Percentiles rank a stretch among this genome's conserved stretches.
These are phyloP conservation scores for Chinchilla lanigera DNA, from an alignment of 2,113 vertebrate species.

Conservation along the genomic window DNA sequence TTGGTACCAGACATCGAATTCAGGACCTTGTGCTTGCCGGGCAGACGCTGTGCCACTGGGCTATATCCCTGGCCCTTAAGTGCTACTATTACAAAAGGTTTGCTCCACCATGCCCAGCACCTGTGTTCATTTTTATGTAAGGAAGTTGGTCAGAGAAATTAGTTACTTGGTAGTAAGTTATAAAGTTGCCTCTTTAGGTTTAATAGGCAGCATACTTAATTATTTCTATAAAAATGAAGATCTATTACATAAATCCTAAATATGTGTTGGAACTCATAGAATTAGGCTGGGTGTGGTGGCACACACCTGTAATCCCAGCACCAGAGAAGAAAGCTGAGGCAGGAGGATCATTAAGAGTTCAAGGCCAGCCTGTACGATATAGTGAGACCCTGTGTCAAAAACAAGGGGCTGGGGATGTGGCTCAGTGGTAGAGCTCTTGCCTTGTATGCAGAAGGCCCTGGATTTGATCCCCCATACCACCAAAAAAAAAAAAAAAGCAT, in stretches of 20 bases:
- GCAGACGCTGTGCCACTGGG: no score
- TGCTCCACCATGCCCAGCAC: not conserved
- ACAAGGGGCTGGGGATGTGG: not conserved
- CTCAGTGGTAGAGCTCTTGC: no score
- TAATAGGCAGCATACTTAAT: not conserved
- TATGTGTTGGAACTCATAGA: conserved; percentile 17
- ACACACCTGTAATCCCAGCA: not conserved
- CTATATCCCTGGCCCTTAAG: no score
- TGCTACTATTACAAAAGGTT: not conserved
- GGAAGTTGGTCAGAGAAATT: not conserved
- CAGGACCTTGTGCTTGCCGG: no score
- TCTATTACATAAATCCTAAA: not conserved
- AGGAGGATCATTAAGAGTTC: not conserved
- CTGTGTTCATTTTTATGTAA: not conserved
- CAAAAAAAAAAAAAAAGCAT: not conserved
- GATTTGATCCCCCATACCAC: no score
- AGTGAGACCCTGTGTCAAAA: not conserved
- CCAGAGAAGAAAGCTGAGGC: not conserved
- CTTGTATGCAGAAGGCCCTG: no score
- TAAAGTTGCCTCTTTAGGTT: not conserved
- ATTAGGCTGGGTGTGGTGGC: not conserved
- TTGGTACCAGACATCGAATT: no score
- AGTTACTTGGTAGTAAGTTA: not conserved
- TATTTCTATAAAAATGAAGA: conserved; percentile 4
- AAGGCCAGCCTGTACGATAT: not conserved